A percentile compares a stretch with the other conserved stretches of the same genome.
These are phyloP conservation scores for Catharus bicknelli DNA, from an alignment of 2,113 vertebrate genomes.

Conservation along the genomic window DNA sequence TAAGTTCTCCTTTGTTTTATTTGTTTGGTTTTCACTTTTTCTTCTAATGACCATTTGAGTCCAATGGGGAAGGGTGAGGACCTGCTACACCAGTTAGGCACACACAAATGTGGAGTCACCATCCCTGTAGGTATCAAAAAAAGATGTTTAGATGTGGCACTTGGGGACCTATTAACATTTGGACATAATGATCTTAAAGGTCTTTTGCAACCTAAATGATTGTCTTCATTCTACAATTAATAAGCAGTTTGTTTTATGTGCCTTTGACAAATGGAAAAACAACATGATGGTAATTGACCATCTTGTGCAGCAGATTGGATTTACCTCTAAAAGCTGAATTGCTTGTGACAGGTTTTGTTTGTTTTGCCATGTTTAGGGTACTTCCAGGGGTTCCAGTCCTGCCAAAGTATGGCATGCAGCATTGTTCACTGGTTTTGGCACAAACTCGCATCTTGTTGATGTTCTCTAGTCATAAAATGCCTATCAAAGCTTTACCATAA, in stretches of 20 bases:
- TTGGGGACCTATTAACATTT: neutral
- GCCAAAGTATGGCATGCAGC: neutral
- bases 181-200: neutral
- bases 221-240: neutral
- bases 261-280: neutral
- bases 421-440: neutral
- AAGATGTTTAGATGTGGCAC: neutral
- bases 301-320: neutral
- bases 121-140: neutral
- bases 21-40: neutral
- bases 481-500: neutral
- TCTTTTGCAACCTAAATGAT: neutral
- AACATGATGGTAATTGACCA: neutral
- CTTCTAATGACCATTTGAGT: neutral
- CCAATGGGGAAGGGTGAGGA: neutral
- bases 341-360: neutral
- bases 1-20: neutral
- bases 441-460: neutral
- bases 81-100: neutral
- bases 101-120: neutral
- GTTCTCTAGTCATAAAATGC: neutral
- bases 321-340: neutral
- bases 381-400: neutral
- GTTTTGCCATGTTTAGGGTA: neutral
- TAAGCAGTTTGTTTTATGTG: neutral